These are phyloP conservation scores for Crypturellus undulatus DNA, from an alignment of 2,113 vertebrate genomes.

Conservation along the genomic window DNA sequence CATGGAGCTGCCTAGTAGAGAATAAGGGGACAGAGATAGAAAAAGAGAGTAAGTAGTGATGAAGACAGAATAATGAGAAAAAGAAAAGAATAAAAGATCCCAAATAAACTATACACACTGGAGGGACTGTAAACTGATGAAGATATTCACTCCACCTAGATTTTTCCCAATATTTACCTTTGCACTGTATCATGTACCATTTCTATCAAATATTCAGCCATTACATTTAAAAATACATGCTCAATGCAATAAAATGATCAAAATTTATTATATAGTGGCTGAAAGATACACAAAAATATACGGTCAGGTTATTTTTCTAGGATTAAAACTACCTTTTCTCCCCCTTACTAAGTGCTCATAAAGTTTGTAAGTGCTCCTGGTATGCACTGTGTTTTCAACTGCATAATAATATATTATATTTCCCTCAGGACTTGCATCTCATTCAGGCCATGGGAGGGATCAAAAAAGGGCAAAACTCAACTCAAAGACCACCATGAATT, in stretches of 20 bases:
- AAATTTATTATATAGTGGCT: not conserved
- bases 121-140: not conserved
- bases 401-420: not conserved
- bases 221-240: not conserved
- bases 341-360: not conserved
- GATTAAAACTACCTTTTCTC: not conserved
- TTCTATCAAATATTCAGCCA: not conserved
- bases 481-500: constrained; percentile 28
- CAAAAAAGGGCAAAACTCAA: not conserved
- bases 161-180: not conserved
- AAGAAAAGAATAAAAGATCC: not conserved
- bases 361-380: not conserved
- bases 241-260: not conserved
- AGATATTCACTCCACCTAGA: not conserved
- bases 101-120: not conserved
- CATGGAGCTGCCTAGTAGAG: not conserved
- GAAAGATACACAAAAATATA: not conserved
- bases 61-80: not conserved
- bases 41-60: not conserved
- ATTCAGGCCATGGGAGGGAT: not conserved
- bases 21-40: not conserved
- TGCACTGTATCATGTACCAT: not conserved
- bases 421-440: constrained; percentile 13
- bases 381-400: not conserved
- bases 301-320: not conserved